phyloP scores from a whole-genome alignment of 2,888 invertebrate species.

The Nymphalis urticae region DNA sequence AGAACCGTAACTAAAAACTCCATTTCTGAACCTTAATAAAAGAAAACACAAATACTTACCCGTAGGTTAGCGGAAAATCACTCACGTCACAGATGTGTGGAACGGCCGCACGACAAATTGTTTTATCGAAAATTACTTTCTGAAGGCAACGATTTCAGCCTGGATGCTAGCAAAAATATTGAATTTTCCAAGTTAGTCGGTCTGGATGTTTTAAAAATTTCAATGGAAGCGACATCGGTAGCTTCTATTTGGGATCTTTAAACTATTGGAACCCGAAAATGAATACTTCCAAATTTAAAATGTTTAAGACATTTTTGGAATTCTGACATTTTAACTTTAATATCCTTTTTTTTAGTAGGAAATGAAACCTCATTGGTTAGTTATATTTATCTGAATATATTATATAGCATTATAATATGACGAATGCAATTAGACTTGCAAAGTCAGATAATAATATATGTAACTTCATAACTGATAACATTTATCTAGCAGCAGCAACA shows the following conservation, averaged over 20 bases:
- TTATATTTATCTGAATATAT: too few species aligned
- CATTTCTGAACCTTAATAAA: slow-evolving; percentile 36
- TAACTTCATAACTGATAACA: too few species aligned
- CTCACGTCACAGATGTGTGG: slow-evolving; percentile 67
- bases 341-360: too few species aligned
- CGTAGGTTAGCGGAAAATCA: slow-evolving; percentile 36
- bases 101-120: slow-evolving; percentile 76
- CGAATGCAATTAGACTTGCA: too few species aligned
- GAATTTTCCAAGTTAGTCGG: slow-evolving; percentile 13
- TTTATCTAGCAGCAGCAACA: too few species aligned
- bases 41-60: slow-evolving; percentile 34
- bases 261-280: too few species aligned
- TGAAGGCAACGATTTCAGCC: slow-evolving; percentile 31
- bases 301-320: too few species aligned
- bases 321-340: too few species aligned
- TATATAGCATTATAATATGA: too few species aligned
- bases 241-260: background rate
- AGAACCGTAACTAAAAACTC: slow-evolving; percentile 19
- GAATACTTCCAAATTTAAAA: too few species aligned
- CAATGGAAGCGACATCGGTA: background rate
- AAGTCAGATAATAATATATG: too few species aligned
- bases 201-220: background rate
- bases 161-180: slow-evolving; percentile 28
- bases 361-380: too few species aligned
- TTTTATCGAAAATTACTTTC: slow-evolving; percentile 80